phyloP scores from a whole-genome alignment of 2,113 vertebrate species.

The Trematocara stigmaticum region DNA sequence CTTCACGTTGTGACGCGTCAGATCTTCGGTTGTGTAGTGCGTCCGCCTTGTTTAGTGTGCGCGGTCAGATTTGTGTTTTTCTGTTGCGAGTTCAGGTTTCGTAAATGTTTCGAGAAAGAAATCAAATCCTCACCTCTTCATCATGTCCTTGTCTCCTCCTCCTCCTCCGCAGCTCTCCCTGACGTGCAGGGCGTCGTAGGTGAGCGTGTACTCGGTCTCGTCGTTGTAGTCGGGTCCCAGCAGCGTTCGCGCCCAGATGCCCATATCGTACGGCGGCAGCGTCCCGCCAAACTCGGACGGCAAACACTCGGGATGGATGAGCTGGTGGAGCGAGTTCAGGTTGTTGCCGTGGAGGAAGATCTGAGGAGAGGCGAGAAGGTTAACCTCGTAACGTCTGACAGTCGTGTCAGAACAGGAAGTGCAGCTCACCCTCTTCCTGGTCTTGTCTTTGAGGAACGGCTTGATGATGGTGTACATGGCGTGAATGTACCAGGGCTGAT shows the following conservation, averaged over 20 bases:
- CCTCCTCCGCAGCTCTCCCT: slow-evolving; percentile 43
- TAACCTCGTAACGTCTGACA: not conserved
- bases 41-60: fast-evolving
- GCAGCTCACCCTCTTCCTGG: slow-evolving; percentile 87
- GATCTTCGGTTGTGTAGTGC: not conserved
- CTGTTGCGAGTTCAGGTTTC: not conserved
- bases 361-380: slow-evolving; percentile 47
- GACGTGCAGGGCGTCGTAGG: slow-evolving; percentile 83
- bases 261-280: slow-evolving; percentile 96
- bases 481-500: slow-evolving; percentile 98
- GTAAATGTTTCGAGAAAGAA: not conserved
- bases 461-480: slow-evolving; percentile 97
- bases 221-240: slow-evolving; percentile 94
- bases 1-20: not conserved
- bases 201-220: slow-evolving; percentile 88
- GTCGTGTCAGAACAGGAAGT: not conserved
- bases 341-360: slow-evolving; percentile 99
- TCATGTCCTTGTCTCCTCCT: slow-evolving; percentile 80
- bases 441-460: slow-evolving; percentile 98
- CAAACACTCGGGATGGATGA: slow-evolving; percentile 92
- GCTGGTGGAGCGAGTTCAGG: slow-evolving; percentile 94
- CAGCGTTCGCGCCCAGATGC: slow-evolving; percentile 92
- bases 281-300: slow-evolving; percentile 97
- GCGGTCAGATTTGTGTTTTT: fast-evolving
- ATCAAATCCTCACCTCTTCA: slow-evolving; percentile 40